phyloP scores from a whole-genome alignment of 2,888 invertebrate genomes.

The Byasa hedistus region DNA sequence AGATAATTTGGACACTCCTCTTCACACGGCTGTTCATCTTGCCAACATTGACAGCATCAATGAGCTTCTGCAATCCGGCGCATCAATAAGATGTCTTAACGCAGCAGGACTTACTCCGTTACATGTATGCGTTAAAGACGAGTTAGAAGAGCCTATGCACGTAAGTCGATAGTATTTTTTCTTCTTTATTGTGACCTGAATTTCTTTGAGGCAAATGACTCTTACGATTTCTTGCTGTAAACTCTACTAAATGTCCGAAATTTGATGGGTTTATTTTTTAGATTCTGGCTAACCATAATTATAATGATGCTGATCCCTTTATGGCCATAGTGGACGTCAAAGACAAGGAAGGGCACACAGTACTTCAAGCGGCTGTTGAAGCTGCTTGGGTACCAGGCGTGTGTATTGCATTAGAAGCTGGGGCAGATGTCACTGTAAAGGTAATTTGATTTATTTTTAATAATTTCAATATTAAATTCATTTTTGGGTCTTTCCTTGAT shows the following conservation, averaged over 20 bases:
- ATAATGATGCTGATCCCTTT: constrained; percentile 59
- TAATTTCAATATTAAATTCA: too few species aligned
- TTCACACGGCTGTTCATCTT: constrained; percentile 76
- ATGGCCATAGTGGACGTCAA: constrained; percentile 67
- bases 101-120: constrained; percentile 70
- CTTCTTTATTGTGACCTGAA: neutral
- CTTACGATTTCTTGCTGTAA: too few species aligned
- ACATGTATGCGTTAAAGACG: constrained; percentile 72
- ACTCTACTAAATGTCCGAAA: too few species aligned
- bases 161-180: constrained; percentile 39
- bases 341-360: constrained; percentile 73
- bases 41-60: constrained; percentile 64
- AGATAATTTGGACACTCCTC: constrained; percentile 59
- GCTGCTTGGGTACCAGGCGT: constrained; percentile 76
- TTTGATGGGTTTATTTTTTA: constrained; percentile 33
- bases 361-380: constrained; percentile 74
- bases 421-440: constrained; percentile 73
- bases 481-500: too few species aligned
- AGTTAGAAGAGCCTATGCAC: constrained; percentile 66
- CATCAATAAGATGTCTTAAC: constrained; percentile 63
- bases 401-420: constrained; percentile 73
- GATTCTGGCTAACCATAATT: constrained; percentile 63
- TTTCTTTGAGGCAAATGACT: too few species aligned
- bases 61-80: constrained; percentile 64
- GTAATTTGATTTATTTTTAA: constrained; percentile 37